A percentile compares a stretch with the other conserved stretches of the same genome.
phyloP scores from a whole-genome alignment of 1,140 invertebrate species.

The Melitaea cinxia region DNA sequence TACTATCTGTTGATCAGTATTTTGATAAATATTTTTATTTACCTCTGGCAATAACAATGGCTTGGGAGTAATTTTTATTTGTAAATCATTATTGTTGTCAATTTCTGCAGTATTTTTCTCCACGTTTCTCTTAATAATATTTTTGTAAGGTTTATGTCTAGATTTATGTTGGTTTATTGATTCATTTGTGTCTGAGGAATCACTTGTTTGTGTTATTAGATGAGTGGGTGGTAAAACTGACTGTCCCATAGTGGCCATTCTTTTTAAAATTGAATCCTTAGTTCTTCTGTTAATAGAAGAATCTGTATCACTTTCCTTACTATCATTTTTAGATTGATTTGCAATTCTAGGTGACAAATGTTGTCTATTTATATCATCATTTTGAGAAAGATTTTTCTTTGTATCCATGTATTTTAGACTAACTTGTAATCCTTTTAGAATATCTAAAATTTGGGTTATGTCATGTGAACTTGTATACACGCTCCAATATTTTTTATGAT shows the following conservation, averaged over 20 bases:
- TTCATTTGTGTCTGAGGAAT: slow-evolving; percentile 61
- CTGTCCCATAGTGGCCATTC: slow-evolving; percentile 73
- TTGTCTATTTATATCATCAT: slow-evolving; percentile 23
- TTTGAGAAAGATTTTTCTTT: slow-evolving; percentile 21
- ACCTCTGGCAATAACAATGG: slow-evolving; percentile 22
- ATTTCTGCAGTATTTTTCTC: slow-evolving; percentile 41
- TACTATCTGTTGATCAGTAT: slow-evolving; percentile 44
- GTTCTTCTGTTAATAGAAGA: slow-evolving; percentile 59
- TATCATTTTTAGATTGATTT: slow-evolving; percentile 27
- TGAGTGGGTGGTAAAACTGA: slow-evolving; percentile 60
- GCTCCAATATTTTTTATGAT: slow-evolving; percentile 63
- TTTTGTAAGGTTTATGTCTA: slow-evolving; percentile 55
- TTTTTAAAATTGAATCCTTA: slow-evolving; percentile 65
- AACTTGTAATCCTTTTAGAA: slow-evolving; percentile 49
- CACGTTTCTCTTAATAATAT: slow-evolving; percentile 38
- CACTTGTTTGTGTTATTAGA: slow-evolving; percentile 45
- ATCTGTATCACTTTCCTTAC: slow-evolving; percentile 65
- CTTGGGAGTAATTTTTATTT: slow-evolving; percentile 32
- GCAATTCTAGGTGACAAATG: background rate
- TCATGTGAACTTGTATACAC: slow-evolving; percentile 57
- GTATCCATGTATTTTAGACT: slow-evolving; percentile 34
- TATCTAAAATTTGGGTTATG: slow-evolving; percentile 51
- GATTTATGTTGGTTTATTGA: slow-evolving; percentile 39
- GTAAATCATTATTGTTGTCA: slow-evolving; percentile 35
- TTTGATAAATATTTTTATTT: slow-evolving; percentile 33